Base-by-base conservation (phyloP, 2,797 vertebrate species). In the Lepidocolaptes lacrymiger region DNA sequence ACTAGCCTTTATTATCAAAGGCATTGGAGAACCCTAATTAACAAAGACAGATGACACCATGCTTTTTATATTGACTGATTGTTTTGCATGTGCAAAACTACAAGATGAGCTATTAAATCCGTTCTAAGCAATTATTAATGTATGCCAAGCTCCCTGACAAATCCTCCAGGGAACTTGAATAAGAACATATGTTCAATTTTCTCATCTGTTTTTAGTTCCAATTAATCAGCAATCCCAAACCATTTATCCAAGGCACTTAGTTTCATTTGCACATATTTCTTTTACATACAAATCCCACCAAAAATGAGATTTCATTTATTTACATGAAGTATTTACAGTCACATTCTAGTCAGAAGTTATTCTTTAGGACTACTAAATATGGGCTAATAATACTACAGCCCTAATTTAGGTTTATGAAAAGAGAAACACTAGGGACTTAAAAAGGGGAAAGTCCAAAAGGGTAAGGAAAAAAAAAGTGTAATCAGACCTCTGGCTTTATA, bases 121-220 rank as follows among this genome's bases (percentile, higher is more conserved):
- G 19, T 82, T 93, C 84, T 80, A 68, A 89, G 79, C 72, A 64
- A 80, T 63, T 83, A 87, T 85, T 64, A 81, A 64, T 63, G 74
- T 92, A 75, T 82, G 79, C 85, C 87, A 86, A 91, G 63, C 74
- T 46, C 76, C 72, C 81, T 64, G 71, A 94, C 76, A 84, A 68
- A 84, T 91, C 36, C 88, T 94, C 72, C 26, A 32, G 89, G 93
- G 51, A 88, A 58, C 87, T 62, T 89, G 93, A 97, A 91, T 86
- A 78, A 89, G 94, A 95, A 94, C 86, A 75, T 58, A 51, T 86
- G 89, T 87, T 94, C 84, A 77, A 66, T 96, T 88, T 94, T 93
- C 91, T 96, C 95, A 80, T 83, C 88, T 96, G 94, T 85, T 96
- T 96, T 93, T 54, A 87, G 92, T 92, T 95, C 87, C 46, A 93